A percentile compares a stretch with the other conserved stretches of the same genome.
These are phyloP conservation scores for Vireo griseus DNA, from an alignment of 2,797 vertebrate species.

Conservation along the genomic window DNA sequence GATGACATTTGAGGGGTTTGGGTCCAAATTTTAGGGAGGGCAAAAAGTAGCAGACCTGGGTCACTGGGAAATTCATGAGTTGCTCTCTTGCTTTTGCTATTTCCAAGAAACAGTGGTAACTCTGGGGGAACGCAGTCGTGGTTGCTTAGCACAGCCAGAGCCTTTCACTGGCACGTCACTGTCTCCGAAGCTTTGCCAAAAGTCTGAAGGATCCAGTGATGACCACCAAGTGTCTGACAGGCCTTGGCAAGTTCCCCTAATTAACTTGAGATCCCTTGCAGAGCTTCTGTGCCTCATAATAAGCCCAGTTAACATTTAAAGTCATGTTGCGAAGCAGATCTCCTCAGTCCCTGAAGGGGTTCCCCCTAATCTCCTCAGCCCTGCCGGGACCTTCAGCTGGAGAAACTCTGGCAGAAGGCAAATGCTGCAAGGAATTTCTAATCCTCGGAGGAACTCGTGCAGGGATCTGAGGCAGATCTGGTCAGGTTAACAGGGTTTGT, in stretches of 20 bases:
- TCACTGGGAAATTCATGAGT: background rate
- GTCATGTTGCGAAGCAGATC: background rate
- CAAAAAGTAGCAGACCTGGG: background rate
- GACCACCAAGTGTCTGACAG: slow-evolving; percentile 40
- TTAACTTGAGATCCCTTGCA: slow-evolving; percentile 38
- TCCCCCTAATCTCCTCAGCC: background rate
- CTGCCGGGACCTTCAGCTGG: background rate
- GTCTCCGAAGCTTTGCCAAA: slow-evolving; percentile 21
- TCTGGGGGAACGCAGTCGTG: background rate
- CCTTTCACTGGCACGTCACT: background rate
- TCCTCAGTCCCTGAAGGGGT: background rate
- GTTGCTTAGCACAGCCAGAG: slow-evolving; percentile 33
- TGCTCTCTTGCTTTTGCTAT: background rate
- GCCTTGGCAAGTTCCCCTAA: slow-evolving; percentile 44
- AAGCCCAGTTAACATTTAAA: background rate
- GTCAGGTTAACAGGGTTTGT: background rate
- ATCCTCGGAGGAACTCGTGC: background rate
- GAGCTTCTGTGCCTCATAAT: background rate
- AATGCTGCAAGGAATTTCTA: background rate
- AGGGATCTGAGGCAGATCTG: background rate
- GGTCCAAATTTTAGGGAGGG: background rate
- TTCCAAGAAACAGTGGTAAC: background rate
- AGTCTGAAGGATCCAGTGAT: slow-evolving; percentile 6
- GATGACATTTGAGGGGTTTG: accelerated
- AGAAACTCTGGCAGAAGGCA: background rate